Conservation (phyloP, 2,888 invertebrate species). For the Podotricha telesiphe region DNA sequence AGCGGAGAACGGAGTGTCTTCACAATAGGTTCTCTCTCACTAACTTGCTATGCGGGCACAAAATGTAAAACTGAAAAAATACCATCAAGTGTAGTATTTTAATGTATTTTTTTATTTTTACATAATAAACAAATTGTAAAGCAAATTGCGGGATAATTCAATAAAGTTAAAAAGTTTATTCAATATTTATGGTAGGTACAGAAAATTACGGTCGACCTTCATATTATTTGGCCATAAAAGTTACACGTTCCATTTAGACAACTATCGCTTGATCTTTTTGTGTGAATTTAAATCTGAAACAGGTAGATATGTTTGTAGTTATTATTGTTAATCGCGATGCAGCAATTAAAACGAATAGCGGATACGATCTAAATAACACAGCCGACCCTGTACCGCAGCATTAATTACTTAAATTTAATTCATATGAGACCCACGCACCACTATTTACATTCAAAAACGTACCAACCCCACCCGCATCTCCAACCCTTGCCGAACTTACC, state of each 20-base stretch:
- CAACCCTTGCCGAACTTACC: constrained; percentile 81
- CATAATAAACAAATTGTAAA: background rate
- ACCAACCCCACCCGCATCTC: constrained; percentile 73
- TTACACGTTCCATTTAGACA: background rate
- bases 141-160: background rate
- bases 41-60: no score
- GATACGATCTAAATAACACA: constrained; percentile 56
- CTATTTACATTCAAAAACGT: constrained; percentile 83
- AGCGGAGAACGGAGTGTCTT: background rate
- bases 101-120: no score
- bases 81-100: no score
- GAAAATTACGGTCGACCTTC: background rate
- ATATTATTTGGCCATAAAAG: background rate
- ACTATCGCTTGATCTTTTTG: constrained; percentile 25
- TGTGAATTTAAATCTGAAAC: constrained; percentile 23
- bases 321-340: constrained; percentile 59
- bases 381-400: constrained; percentile 50
- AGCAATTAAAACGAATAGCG: constrained; percentile 55
- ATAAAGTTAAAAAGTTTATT: background rate
- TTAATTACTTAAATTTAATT: constrained; percentile 84
- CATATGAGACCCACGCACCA: constrained; percentile 75
- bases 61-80: no score
- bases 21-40: no score
- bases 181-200: background rate
- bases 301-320: constrained; percentile 50